Evolutionary conservation across 2,113 vertebrate genomes (phyloP), one percentile per base, ranked within the genome.

Genomic region (Gymnogyps californianus): DNA sequence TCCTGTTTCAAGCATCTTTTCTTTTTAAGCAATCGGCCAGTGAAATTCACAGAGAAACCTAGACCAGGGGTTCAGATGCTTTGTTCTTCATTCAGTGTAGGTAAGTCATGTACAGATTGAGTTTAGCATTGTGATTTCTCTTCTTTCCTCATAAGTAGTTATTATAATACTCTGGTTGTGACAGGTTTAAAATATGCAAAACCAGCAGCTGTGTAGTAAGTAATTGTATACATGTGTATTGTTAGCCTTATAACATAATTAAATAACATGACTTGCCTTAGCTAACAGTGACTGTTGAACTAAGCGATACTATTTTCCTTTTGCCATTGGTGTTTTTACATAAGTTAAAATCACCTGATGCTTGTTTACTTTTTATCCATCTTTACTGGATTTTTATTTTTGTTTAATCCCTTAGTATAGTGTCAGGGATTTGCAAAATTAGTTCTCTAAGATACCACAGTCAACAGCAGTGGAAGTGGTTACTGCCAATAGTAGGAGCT

Each of bases 81-180:
- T 83, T 99, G 99, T 84, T 99, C 99, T 83, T 99, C 99, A 13
- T 99, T 99, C 97, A 99, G 99, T 74, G 98, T 99, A 95, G 99
- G 99, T 99, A 98, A 98, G 98, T 86, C 54, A 57, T 20, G 2
- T 29, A 9, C 7, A 70, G 13, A 6, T 26, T 38, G 22, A 58
- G 25, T 44, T 91, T 8, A 57, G 31, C 32, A 3, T 26, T 69
- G 21, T 36, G 38, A 21, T 80, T 81, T 70, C 34, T 92, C 12
- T 44, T 67, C 40, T 57, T 90, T 67, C 9, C 7, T 54, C 6
- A 1, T 29, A 54, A 62, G 7, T 29, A 9, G 11, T 32, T 47
- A 16, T 7, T 70, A 7, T 22, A 11, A 18, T 22, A 32, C 22
- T 46, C 42, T 51, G 25, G 4, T 61, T 69, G 10, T 75, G 24